These are phyloP conservation scores for Champsocephalus esox DNA, from an alignment of 2,797 vertebrate species.

Conservation along the genomic window DNA sequence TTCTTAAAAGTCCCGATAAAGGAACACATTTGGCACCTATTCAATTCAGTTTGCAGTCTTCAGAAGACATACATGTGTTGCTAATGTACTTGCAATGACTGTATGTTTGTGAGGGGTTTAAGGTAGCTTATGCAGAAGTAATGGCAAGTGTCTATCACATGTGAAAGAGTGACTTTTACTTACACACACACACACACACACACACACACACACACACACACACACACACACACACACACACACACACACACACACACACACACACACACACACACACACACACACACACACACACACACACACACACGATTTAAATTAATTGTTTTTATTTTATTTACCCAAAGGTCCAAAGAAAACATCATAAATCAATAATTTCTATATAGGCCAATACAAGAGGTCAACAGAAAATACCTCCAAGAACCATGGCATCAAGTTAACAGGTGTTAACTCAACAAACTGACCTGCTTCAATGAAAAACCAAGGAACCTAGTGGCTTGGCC, in stretches of 20 bases:
- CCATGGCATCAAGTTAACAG: no score
- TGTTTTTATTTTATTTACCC: no score
- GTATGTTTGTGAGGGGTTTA: neutral
- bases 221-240: neutral
- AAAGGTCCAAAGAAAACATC: no score
- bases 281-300: no score
- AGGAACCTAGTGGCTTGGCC: no score
- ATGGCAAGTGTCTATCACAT: neutral
- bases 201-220: neutral
- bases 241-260: neutral
- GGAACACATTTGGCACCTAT: neutral
- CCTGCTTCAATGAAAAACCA: no score
- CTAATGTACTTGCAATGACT: neutral
- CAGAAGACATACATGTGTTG: neutral
- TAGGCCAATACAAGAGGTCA: no score
- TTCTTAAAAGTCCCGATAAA: neutral
- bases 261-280: no score
- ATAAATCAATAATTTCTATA: no score
- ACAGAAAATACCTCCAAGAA: no score
- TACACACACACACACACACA: neutral
- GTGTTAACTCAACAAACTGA: no score
- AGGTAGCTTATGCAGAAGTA: neutral
- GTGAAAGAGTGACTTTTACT: neutral
- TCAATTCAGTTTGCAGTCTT: neutral
- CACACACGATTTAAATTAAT: no score